Percentiles rank a stretch among this genome's conserved stretches.
Evolutionary conservation across 2,113 vertebrate species (phyloP).

Genomic region (Lamprologus tigripictilis): DNA sequence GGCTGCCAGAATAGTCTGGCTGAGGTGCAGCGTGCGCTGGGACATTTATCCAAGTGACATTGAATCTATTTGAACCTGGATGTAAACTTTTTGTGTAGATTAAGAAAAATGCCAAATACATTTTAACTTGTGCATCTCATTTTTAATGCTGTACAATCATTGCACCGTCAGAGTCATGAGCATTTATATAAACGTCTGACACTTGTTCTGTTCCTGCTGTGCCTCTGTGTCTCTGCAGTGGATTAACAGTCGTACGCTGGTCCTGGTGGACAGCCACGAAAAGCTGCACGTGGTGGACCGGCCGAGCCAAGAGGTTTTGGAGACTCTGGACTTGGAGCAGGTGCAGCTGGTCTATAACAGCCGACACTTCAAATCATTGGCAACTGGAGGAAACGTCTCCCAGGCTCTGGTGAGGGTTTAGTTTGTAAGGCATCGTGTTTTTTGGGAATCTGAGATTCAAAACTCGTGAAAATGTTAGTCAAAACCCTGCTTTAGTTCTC

Average conservation of each 20-base stretch:
- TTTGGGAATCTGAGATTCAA: background rate
- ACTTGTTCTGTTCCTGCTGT: background rate
- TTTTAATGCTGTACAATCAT: background rate
- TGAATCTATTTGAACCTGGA: background rate
- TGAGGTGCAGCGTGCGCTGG: background rate
- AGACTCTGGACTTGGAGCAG: conserved; percentile 87
- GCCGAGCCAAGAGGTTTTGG: conserved; percentile 88
- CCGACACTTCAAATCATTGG: conserved; percentile 96
- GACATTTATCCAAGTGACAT: background rate
- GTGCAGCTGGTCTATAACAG: conserved; percentile 95
- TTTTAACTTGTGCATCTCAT: background rate
- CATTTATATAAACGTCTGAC: rapidly evolving
- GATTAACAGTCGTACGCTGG: conserved; percentile 90
- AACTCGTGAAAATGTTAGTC: background rate
- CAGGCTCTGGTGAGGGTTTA: conserved; percentile 83
- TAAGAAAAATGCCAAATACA: background rate
- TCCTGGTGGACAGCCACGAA: conserved; percentile 91
- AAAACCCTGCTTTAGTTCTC: background rate
- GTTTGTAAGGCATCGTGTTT: rapidly evolving
- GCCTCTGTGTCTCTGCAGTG: conserved; percentile 69
- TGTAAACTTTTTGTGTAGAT: background rate
- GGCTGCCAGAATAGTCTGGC: rapidly evolving
- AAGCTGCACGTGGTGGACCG: conserved; percentile 90
- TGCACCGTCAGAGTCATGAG: background rate
- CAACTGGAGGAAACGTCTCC: conserved; percentile 94